Evolutionary conservation across 2,888 invertebrate species (phyloP).

Genomic region (Mystacides longicornis): DNA sequence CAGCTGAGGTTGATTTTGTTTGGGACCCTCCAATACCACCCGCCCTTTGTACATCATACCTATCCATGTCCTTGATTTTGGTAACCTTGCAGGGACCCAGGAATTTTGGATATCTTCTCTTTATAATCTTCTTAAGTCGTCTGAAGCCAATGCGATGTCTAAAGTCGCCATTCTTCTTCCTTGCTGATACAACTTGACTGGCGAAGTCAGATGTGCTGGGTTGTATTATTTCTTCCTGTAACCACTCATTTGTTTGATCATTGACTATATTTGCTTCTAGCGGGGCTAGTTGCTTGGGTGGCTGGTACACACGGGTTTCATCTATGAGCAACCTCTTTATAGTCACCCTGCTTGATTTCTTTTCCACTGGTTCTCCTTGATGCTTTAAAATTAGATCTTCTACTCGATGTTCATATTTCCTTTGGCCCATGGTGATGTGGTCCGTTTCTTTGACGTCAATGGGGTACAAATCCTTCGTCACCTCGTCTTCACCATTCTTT

Average conservation of each 20-base stretch:
- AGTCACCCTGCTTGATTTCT: neutral
- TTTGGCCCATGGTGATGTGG: neutral
- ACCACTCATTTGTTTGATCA: conserved; percentile 30
- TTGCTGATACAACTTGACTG: conserved; percentile 27
- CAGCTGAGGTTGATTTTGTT: conserved; percentile 28
- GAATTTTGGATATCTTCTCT: conserved; percentile 31
- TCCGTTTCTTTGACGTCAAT: neutral
- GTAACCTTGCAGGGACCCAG: conserved; percentile 32
- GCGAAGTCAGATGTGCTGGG: conserved; percentile 31
- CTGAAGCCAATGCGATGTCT: conserved; percentile 34
- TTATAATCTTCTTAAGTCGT: conserved; percentile 32
- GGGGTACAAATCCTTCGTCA: neutral
- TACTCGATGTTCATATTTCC: neutral
- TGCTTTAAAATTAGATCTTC: neutral
- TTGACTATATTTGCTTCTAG: conserved; percentile 28
- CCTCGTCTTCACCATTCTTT: neutral
- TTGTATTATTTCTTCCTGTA: conserved; percentile 29
- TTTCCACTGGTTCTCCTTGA: neutral
- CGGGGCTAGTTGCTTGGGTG: conserved; percentile 27
- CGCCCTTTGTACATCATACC: conserved; percentile 30
- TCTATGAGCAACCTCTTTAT: conserved; percentile 30
- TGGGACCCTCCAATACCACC: conserved; percentile 28
- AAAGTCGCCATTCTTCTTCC: conserved; percentile 6
- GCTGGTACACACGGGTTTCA: conserved; percentile 28
- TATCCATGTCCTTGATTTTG: conserved; percentile 28